Base-by-base conservation (phyloP, 2,113 vertebrate species). In the Varanus komodoensis region DNA sequence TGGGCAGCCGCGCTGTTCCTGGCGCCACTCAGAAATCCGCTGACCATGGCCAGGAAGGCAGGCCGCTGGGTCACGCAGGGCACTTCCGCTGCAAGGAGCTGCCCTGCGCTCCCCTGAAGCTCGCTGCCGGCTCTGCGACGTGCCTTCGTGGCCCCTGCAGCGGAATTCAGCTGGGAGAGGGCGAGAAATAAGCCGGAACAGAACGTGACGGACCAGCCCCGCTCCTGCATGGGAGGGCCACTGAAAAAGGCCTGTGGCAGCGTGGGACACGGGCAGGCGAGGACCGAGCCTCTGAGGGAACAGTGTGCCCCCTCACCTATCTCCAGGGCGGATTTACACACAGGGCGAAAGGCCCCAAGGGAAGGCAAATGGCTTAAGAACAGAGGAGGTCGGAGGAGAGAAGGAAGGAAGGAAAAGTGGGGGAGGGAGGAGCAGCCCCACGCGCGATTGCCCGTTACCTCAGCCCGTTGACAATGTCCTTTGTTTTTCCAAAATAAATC, bases 401-500 rank as follows among this genome's bases (percentile, higher is more conserved):
- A 0, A 5, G 80, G 4, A 1, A 0, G 17, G 1, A 1, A 71
- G 7, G 8, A 29, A 9, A 61, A 48, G 61, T 82, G n/a, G 89
- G 1, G 21, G 12, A 25, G 44, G 27, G 68, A 6, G 44, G 3
- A 67, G 6, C 9, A 9, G 6, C 14, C 21, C 12, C 32, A 14
- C 0, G n/a, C 25, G 3, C 8, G 2, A 50, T 1, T 34, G 3
- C 27, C 64, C 77, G 29, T 94, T 98, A 99, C 99, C 99, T 99
- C 95, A 99, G 98, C 93, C 99, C 99, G 14, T 99, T 99, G 92
- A 99, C 99, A 15, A 99, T 99, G 96, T 99, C 99, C 98, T 99
- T 99, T 92, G 99, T 99, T 95, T 99, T 99, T 84, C 99, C 98
- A 95, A 99, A 99, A 97, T 99, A 99, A 96, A 99, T 99, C 97